Conservation (phyloP, 2,797 vertebrate genomes). For the Euthynnus affinis region DNA sequence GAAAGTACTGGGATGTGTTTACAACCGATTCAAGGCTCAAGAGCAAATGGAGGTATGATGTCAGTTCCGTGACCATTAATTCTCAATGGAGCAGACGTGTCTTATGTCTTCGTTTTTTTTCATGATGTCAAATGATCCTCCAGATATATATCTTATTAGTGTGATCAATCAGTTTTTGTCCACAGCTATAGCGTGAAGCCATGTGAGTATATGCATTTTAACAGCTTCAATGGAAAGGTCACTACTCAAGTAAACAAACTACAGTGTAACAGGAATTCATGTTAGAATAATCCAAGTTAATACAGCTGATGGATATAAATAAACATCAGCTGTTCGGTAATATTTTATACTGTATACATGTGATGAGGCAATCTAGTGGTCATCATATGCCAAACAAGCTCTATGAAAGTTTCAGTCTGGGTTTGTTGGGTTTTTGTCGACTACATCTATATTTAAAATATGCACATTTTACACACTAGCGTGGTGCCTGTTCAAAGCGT, state of each 20-base stretch:
- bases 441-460: neutral
- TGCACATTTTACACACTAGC: no score
- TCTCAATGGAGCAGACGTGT: neutral
- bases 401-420: neutral
- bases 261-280: neutral
- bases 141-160: neutral
- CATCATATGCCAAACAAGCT: no score
- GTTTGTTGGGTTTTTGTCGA: neutral
- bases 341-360: neutral
- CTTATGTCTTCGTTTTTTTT: neutral
- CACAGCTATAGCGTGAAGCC: no score
- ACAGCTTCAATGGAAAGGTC: no score
- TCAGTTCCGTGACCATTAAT: neutral
- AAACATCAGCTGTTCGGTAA: neutral
- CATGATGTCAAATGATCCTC: neutral
- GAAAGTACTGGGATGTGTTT: conserved; percentile 2
- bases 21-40: neutral
- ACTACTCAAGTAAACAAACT: no score
- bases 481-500: no score
- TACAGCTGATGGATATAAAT: neutral
- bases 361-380: no score
- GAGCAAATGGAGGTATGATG: neutral
- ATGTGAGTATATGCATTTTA: no score
- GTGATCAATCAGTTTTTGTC: neutral
- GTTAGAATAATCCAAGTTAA: neutral